phyloP scores from a whole-genome alignment of 92 coral and sea anemone species.

The Epizoanthus scotinus region DNA sequence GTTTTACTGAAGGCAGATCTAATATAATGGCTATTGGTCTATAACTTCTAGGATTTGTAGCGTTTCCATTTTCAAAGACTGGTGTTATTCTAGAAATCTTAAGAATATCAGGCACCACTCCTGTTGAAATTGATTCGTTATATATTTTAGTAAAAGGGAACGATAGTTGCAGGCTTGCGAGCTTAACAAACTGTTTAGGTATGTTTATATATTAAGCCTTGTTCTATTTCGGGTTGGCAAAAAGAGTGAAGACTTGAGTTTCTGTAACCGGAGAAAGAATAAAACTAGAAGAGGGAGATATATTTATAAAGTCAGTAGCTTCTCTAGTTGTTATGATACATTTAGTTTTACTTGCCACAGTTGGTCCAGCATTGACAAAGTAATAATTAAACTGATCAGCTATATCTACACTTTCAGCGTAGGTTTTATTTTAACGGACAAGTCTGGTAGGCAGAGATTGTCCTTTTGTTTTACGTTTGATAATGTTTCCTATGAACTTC shows the following conservation, averaged over 20 bases:
- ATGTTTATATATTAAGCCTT: constrained; percentile 40
- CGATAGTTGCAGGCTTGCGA: constrained; percentile 25
- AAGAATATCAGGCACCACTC: constrained; percentile 59
- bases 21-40: constrained; percentile 48
- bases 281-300: constrained; percentile 51
- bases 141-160: constrained; percentile 52
- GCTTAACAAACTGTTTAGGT: neutral
- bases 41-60: constrained; percentile 57
- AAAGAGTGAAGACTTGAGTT: constrained; percentile 45
- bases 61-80: constrained; percentile 40
- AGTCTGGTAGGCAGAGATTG: constrained; percentile 49
- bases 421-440: constrained; percentile 38
- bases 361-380: constrained; percentile 58
- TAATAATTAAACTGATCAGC: constrained; percentile 61
- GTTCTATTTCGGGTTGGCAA: constrained; percentile 32
- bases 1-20: constrained; percentile 56
- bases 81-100: constrained; percentile 64
- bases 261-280: constrained; percentile 48
- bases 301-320: constrained; percentile 39
- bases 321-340: constrained; percentile 26
- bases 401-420: constrained; percentile 47
- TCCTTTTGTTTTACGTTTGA: constrained; percentile 61
- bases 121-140: constrained; percentile 61
- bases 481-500: constrained; percentile 59
- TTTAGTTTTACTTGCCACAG: constrained; percentile 45